Conservation (phyloP, 2,888 invertebrate genomes). For the Siphlonurus alternatus region DNA sequence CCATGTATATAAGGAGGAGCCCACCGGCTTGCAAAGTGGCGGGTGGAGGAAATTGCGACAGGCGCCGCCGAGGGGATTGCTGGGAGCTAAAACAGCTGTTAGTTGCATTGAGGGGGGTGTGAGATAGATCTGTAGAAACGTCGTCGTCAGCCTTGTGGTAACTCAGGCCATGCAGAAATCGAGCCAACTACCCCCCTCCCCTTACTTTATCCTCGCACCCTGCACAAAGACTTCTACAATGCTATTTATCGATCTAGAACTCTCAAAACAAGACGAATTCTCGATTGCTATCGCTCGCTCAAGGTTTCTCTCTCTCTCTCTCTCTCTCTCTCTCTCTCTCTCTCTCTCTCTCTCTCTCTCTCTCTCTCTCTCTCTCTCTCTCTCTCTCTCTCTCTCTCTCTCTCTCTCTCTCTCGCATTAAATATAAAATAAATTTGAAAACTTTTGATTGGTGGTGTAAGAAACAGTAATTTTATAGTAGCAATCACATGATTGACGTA, state of each 20-base stretch:
- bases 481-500: no score
- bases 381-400: slow-evolving; percentile 10
- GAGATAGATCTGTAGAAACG: not conserved
- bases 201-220: no score
- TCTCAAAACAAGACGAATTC: no score
- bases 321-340: slow-evolving; percentile 22
- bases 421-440: not conserved
- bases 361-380: slow-evolving; percentile 6
- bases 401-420: not conserved
- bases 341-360: slow-evolving; percentile 15
- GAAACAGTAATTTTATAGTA: no score
- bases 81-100: not conserved
- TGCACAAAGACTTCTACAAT: no score
- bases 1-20: not conserved
- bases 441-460: not conserved
- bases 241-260: no score
- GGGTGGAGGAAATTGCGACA: not conserved
- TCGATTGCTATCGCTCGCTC: no score
- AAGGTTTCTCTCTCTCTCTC: no score
- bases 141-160: no score
- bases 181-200: no score
- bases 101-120: not conserved
- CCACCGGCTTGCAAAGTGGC: no score
- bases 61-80: not conserved
- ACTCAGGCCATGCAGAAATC: no score